Percentiles rank a stretch among this genome's conserved stretches.
These are phyloP conservation scores for Melipona quadrifasciata DNA, from an alignment of 1,140 invertebrate genomes.

Conservation along the genomic window DNA sequence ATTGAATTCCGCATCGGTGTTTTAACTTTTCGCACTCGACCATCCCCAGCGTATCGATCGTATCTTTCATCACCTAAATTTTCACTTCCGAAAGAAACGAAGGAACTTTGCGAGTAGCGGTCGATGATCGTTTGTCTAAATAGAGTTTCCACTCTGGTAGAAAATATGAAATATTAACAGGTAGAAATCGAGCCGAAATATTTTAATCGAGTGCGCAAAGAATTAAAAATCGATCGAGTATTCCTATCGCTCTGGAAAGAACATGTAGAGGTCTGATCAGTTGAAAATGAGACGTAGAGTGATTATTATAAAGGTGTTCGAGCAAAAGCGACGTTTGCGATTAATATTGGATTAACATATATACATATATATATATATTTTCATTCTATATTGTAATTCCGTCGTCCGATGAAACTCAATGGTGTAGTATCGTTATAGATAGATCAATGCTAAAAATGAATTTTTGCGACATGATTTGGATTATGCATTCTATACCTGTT, in stretches of 20 bases:
- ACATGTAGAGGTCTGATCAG: constrained; percentile 12
- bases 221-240: constrained; percentile 13
- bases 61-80: background rate
- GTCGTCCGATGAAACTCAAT: constrained; percentile 14
- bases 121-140: background rate
- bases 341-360: constrained; percentile 8
- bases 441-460: background rate
- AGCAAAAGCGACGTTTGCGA: background rate
- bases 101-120: background rate
- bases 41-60: background rate
- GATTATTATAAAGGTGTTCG: background rate
- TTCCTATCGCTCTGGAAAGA: constrained; percentile 33
- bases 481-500: background rate
- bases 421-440: background rate
- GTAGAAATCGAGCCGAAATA: background rate
- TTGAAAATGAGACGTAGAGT: background rate
- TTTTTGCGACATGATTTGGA: background rate
- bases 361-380: background rate
- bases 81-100: background rate
- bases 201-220: constrained; percentile 13
- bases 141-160: background rate
- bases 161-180: background rate
- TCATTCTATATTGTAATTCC: constrained; percentile 25
- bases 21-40: constrained; percentile 31
- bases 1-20: constrained; percentile 35